Evolutionary conservation across 2,888 invertebrate species (phyloP).

Genomic region (Drosophila peninsularis): DNA sequence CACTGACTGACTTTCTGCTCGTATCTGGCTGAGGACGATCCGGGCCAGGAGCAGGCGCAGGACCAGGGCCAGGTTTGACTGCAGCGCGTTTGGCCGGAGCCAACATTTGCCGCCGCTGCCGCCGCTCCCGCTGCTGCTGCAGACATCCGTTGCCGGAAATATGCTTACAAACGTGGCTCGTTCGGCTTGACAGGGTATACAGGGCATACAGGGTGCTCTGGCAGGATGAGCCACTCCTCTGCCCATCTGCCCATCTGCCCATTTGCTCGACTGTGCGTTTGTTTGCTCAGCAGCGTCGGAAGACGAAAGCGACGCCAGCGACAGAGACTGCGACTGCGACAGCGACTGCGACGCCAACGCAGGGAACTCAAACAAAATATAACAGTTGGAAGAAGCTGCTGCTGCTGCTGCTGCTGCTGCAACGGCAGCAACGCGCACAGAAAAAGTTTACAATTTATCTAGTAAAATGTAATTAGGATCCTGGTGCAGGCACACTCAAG

Average conservation of each 20-base stretch:
- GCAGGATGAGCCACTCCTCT: slow-evolving; percentile 12
- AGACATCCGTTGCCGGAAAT: slow-evolving; percentile 76
- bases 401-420: slow-evolving; percentile 35
- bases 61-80: slow-evolving; percentile 23
- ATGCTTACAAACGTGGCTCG: slow-evolving; percentile 74
- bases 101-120: slow-evolving; percentile 56
- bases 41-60: slow-evolving; percentile 28
- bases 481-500: slow-evolving; percentile 58
- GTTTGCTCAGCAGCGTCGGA: slow-evolving; percentile 51
- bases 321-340: neutral
- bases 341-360: slow-evolving; percentile 45
- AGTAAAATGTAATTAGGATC: slow-evolving; percentile 84
- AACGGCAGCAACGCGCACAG: slow-evolving; percentile 61
- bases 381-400: slow-evolving; percentile 72
- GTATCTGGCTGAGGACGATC: slow-evolving; percentile 51
- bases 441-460: slow-evolving; percentile 83
- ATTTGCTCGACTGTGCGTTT: slow-evolving; percentile 52
- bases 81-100: slow-evolving; percentile 67
- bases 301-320: slow-evolving; percentile 57
- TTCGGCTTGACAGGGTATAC: slow-evolving; percentile 42
- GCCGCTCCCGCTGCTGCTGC: slow-evolving; percentile 30
- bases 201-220: slow-evolving; percentile 8
- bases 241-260: slow-evolving; percentile 12
- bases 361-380: slow-evolving; percentile 76
- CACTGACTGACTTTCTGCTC: slow-evolving; percentile 76